Percentiles rank a stretch among this genome's conserved stretches.
Conservation (phyloP, 2,797 vertebrate species). For the Psittacula derbiana region DNA sequence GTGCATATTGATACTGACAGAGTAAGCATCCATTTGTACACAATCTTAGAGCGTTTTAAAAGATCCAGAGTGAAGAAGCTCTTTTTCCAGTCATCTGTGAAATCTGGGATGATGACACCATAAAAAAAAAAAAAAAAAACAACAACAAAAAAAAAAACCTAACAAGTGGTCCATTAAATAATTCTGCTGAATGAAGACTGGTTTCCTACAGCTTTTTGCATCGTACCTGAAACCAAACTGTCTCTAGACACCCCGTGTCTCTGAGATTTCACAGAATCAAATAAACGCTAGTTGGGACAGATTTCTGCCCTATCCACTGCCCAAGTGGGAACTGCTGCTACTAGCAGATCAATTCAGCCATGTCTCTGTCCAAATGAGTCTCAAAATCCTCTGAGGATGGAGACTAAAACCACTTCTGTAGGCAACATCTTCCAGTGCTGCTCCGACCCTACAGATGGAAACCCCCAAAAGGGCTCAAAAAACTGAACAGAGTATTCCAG, state of each 20-base stretch:
- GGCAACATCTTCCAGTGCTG: not conserved
- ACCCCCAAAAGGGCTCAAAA: not conserved
- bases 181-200: not conserved
- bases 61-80: not conserved
- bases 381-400: not conserved
- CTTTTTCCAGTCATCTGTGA: not conserved
- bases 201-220: not conserved
- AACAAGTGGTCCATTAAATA: not conserved
- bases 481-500: not conserved
- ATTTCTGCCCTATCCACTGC: not conserved
- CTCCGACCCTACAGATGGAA: not conserved
- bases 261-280: not conserved
- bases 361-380: not conserved
- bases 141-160: not conserved
- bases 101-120: not conserved
- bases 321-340: not conserved
- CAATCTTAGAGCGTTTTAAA: not conserved
- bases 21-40: not conserved
- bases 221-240: not conserved
- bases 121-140: not conserved
- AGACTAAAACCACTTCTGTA: not conserved
- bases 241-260: not conserved
- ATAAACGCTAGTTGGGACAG: not conserved
- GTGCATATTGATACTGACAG: not conserved
- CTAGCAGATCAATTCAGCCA: not conserved